Base-by-base conservation (phyloP, 2,113 vertebrate genomes). In the Macroglossus sobrinus region DNA sequence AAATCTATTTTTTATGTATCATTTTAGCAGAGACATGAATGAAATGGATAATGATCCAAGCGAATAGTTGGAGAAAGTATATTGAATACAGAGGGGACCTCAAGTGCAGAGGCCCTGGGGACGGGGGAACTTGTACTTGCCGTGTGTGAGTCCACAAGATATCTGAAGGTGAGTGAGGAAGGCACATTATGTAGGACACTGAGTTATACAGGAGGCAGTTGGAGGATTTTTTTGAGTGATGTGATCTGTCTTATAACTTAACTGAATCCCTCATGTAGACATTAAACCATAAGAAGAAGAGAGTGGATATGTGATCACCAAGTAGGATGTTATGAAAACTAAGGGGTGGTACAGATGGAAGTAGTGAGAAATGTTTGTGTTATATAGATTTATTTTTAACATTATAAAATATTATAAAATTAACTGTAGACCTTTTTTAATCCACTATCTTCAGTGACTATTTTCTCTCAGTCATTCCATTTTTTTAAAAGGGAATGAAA, bases 61-160 rank as follows among this genome's bases (percentile, higher is more conserved):
- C 16, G 40, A 40, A 59, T 24, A 38, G 21, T 7, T 81, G 6
- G 9, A 43, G 14, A 93, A 69, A 63, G 19, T 55, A 35, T 24
- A 43, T 1, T 68, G 38, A 86, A 53, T 30, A 30, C 4, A 69
- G 38, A 40, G 8, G 3, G 1, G 43, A 1, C 1, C 21, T 15
- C 12, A 33, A 38, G 10, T 26, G 13, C 19, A 47, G n/a, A 24
- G 35, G 28, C 0, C 53, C 19, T 24, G 8, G 24, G 57, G 22
- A 24, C 3, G 5, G 19, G 71, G 9, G 22, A 7, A 5, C 4
- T 7, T 15, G 6, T 19, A 4, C 3, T 85, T 47, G 2, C 18
- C 43, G 6, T 30, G 6, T 64, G 68, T 24, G 1, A 75, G 4
- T 4, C 16, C 22, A 71, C 30, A 45, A 12, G 19, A 1, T 47